Base-by-base conservation (phyloP, 2,113 vertebrate species). In the Crotalus horridus region DNA sequence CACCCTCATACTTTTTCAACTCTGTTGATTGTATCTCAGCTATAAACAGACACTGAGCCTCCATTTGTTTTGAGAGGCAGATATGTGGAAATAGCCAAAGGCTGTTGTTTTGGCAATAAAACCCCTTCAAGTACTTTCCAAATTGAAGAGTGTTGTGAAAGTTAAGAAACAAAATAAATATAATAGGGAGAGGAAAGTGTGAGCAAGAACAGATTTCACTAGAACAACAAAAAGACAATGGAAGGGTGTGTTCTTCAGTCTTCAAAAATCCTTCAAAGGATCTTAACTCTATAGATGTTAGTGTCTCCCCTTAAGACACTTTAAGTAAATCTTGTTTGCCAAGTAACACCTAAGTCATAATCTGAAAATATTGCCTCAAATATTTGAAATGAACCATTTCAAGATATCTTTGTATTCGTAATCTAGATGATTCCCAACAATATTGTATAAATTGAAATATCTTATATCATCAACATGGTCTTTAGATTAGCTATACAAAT, bases 211-310 rank as follows among this genome's bases (percentile, higher is more conserved):
- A 21, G 88, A 95, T 95, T 93, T 93, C 87, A 87, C 81, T 93
- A 56, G 29, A 58, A 89, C 94, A 94, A 94, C 54, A 96, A 96
- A 91, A 88, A 95, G 89, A 92, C 93, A 94, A 95, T 90, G 95
- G 94, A 95, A 94, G 95, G 95, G 91, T 95, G 95, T 96, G 94
- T 58, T 93, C 90, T 26, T 90, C 89, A 23, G 26, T 55, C 87
- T 61, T 12, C 54, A 94, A 51, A 96, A 96, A 95, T 96, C 93
- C 46, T 95, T 96, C 95, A 95, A 89, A 95, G 95, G 96, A 94
- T 97, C 95, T 96, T 96, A 97, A 95, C 96, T 95, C 94, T 93
- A 95, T 56, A 95, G 95, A 89, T 48, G 91, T 23, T 93, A 90
- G 93, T 95, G 94, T 91, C 93, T 93, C 92, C 92, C 94, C 93